phyloP scores from a whole-genome alignment of 2,797 vertebrate species.

The Chanos chanos region DNA sequence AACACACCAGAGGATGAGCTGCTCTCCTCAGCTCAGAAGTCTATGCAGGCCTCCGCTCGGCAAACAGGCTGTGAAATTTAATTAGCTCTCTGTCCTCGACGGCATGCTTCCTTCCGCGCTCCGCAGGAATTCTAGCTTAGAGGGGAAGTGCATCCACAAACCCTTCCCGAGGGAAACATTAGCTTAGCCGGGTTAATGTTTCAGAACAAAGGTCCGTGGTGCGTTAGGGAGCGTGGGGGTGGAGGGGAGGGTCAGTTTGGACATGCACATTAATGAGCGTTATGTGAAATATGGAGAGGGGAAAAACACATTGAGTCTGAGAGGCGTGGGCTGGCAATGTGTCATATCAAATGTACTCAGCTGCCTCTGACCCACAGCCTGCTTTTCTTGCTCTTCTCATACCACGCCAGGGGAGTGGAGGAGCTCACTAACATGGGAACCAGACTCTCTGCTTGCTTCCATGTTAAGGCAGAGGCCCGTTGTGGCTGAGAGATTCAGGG shows the following conservation, averaged over 20 bases:
- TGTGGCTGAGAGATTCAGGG: constrained; percentile 46
- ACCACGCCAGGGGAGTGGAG: constrained; percentile 32
- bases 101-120: constrained; percentile 51
- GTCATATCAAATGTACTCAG: constrained; percentile 30
- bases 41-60: constrained; percentile 40
- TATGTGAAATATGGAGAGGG: constrained; percentile 33
- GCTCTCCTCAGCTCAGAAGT: constrained; percentile 43
- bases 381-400: constrained; percentile 15
- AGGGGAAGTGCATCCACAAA: constrained; percentile 53
- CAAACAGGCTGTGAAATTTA: constrained; percentile 60
- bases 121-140: constrained; percentile 51
- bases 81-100: constrained; percentile 55
- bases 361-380: constrained; percentile 34
- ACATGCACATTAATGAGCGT: constrained; percentile 35
- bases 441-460: constrained; percentile 16
- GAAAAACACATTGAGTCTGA: constrained; percentile 28
- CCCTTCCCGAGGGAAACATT: constrained; percentile 51
- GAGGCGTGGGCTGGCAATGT: constrained; percentile 23
- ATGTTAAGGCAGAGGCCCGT: constrained; percentile 25
- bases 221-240: constrained; percentile 27
- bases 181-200: constrained; percentile 49
- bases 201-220: constrained; percentile 45
- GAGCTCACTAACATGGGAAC: constrained; percentile 38
- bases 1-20: constrained; percentile 26
- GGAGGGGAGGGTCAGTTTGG: constrained; percentile 28